Evolutionary conservation across 2,113 vertebrate species (phyloP), one percentile per base, ranked within the genome.

Genomic region (Oxyruncus cristatus): DNA sequence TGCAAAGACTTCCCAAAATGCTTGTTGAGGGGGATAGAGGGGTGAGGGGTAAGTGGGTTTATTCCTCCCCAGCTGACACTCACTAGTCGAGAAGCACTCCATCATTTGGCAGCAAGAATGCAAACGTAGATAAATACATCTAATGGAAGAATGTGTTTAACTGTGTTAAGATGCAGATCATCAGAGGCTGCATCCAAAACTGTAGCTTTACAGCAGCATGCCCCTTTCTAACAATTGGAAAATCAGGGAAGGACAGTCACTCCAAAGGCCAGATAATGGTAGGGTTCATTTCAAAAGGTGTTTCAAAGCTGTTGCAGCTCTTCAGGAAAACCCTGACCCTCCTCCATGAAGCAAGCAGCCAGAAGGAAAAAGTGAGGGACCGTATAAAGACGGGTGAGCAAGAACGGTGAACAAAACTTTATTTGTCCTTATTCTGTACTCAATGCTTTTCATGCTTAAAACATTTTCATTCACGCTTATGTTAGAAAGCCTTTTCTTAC

Each of bases 1-100:
- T 46, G 55, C 8, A 6, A 75, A 53, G 85, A n/a, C 22, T 49
- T 88, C 15, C 18, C 8, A 42, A 82, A 89, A 76, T 39, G 8
- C 12, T 73, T 65, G n/a, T 4, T 11, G 9, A 6, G 33, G 5
- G 12, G 8, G n/a, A n/a, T n/a, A n/a, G n/a, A n/a, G 17, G 35
- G 11, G 5, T 12, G 41, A 42, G 3, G 3, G 0, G 3, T 65
- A 46, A 61, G 8, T 5, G 5, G 5, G 12, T 56, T 37, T 89
- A 47, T 27, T 58, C 15, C 28, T 20, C 21, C 5, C 0, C 17
- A 71, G 11, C 39, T 77, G 56, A 80, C 42, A 59, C 9, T 66
- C n/a, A 37, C 14, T 35, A 73, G 68, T 47, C n/a, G 53, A 52
- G 41, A 14, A 80, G 26, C 26, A 58, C 9, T 75, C 44, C 12